Percentiles rank a stretch among this genome's conserved stretches.
phyloP scores from a whole-genome alignment of 2,797 vertebrate species.

The Falco novaeseelandiae region DNA sequence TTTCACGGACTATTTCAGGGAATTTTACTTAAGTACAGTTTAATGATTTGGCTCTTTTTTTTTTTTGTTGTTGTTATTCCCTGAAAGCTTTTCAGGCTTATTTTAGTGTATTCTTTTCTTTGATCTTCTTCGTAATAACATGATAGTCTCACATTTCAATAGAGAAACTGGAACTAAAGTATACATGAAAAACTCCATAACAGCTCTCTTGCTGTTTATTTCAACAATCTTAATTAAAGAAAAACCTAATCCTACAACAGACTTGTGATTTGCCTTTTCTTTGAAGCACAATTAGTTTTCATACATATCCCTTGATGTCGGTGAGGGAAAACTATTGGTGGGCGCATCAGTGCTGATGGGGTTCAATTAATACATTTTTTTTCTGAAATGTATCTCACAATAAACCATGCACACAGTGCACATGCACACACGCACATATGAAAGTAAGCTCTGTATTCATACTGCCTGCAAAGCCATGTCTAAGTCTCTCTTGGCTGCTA shows the following conservation, averaged over 20 bases:
- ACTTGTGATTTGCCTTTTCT: constrained; percentile 70
- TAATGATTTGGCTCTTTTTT: not conserved
- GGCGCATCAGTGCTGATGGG: constrained; percentile 75
- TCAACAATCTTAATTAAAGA: constrained; percentile 70
- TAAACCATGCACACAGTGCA: constrained; percentile 60
- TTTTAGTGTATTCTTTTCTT: constrained; percentile 28
- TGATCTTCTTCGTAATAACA: constrained; percentile 60
- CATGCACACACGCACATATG: not conserved
- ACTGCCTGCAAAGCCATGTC: constrained; percentile 68
- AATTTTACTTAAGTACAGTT: constrained; percentile 35
- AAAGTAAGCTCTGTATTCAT: constrained; percentile 66
- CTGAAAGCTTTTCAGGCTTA: constrained; percentile 33
- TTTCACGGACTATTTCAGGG: constrained; percentile 40
- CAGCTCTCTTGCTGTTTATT: constrained; percentile 63
- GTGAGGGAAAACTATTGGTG: constrained; percentile 77
- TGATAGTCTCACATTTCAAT: constrained; percentile 67
- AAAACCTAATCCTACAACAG: constrained; percentile 64
- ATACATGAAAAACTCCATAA: constrained; percentile 57
- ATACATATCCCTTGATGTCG: constrained; percentile 82
- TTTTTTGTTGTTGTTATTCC: not conserved
- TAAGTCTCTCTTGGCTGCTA: constrained; percentile 81
- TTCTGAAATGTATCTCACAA: constrained; percentile 81
- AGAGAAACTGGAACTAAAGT: constrained; percentile 69
- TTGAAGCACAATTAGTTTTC: constrained; percentile 81
- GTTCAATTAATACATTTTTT: constrained; percentile 72